Evolutionary conservation across 2,888 invertebrate species (phyloP), one percentile per base, ranked within the genome.

Genomic region (Teinopalpus imperialis): DNA sequence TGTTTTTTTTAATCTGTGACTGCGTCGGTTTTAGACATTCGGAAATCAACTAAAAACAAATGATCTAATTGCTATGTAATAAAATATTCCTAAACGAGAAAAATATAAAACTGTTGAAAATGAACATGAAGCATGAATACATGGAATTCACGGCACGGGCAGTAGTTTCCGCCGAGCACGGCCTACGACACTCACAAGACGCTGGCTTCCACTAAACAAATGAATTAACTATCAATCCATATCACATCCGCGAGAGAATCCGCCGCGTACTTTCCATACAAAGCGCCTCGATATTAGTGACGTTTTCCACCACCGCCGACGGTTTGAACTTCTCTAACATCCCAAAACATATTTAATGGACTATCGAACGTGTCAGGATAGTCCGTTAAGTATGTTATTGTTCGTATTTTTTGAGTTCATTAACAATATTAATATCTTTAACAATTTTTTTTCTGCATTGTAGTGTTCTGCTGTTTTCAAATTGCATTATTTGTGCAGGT

Each of bases 401-500:
- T 34, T 31, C 23, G 40, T 61, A 59, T 59, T 56, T 71, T 75
- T 56, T 60, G 71, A 70, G 59, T 75, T 74, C 62, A 74, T 79
- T 85, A 83, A 87, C 82, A 76, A 69, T 70, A 79, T 77, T 76
- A 81, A 75, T 61, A 68, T 59, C 61, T 72, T 78, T 65, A 81
- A 78, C 75, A 13, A 26, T 40, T 46, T 58, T 70, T 74, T 74
- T 77, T 81, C 79, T 82, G 86, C 87, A 86, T 85, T 77, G 85
- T 87, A 86, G 86, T 85, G 78, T 81, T 85, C 67, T 58, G 68
- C 73, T 79, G 75, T 85, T 79, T 79, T 74, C 72, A 82, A 81
- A 70, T 72, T 76, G 87, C 87, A 86, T 88, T 86, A 70, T 86
- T 85, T 87, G 87, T 87, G 81, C 85, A 87, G 85, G 85, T 87